Base-by-base conservation (phyloP, 1,140 invertebrate genomes). In the Orussus abietinus region DNA sequence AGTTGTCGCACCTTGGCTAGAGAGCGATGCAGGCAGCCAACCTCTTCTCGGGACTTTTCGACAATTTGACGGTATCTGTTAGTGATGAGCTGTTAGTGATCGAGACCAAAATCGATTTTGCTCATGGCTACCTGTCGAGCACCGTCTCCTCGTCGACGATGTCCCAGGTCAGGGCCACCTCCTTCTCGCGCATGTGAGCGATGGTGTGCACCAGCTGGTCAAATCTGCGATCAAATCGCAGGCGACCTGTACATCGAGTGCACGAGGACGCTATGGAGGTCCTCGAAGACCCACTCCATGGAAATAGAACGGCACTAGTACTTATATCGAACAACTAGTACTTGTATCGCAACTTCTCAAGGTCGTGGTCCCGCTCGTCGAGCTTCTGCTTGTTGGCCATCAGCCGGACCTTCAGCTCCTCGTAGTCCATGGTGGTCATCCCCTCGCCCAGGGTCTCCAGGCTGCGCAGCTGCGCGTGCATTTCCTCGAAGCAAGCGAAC, bases 381-480 rank as follows among this genome's bases (percentile, higher is more conserved):
- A 59, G 13, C 25, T 57, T 55, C 11, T 57, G 49, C 15, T 36
- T 50, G 19, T 39, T 25, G 31, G 5, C 47, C n/a, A 19, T 54
- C 48, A 13, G 40, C 40, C 3, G 40, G 14, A 2, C 33, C 26
- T 5, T n/a, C n/a, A 56, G 35, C 12, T 17, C 13, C 31, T 62
- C 57, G 36, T 57, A 62, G 19, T 58, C 55, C 38, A 49, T 44
- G 9, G 44, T 41, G 3, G 52, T 56, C 55, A 58, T 55, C 3
- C 55, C 57, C 9, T 47, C 26, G 4, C 57, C 59, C 4, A 60
- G 41, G 4, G 40, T 52, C 38, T 62, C 59, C 5, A 51, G 21
- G 2, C 21, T 18, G 21, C 9, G 33, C 12, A 54, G 9, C 5
- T 20, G 34, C 3, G n/a, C 5, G 9, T 39, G 38, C 4, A 57